Conservation (phyloP, 2,113 vertebrate species). For the Caranx ignobilis region DNA sequence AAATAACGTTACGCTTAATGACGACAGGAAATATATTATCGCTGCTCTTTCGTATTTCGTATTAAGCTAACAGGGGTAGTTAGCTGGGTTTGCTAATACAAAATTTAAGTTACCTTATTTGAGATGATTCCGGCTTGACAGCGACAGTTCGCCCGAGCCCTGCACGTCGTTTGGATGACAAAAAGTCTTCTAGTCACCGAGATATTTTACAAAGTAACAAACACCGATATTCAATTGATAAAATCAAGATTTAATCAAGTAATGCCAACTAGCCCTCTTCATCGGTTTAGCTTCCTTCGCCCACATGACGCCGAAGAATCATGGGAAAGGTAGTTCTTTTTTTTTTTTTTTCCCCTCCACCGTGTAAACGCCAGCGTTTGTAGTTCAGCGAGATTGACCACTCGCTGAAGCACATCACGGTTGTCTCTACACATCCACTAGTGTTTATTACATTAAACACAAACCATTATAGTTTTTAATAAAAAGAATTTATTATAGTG, state of each 20-base stretch:
- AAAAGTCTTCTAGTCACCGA: neutral
- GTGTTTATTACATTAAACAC: slow-evolving; percentile 78
- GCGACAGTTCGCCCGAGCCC: neutral
- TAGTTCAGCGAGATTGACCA: neutral
- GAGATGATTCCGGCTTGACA: slow-evolving; percentile 55
- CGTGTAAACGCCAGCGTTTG: neutral
- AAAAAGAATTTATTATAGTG: slow-evolving; percentile 95
- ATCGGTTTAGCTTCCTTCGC: slow-evolving; percentile 72
- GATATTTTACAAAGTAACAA: slow-evolving; percentile 31
- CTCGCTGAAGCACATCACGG: neutral
- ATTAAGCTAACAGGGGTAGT: slow-evolving; percentile 67
- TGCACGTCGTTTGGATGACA: neutral
- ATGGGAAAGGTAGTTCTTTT: slow-evolving; percentile 73
- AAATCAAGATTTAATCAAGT: slow-evolving; percentile 78
- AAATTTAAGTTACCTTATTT: slow-evolving; percentile 77
- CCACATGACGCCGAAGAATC: slow-evolving; percentile 64
- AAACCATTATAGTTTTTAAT: slow-evolving; percentile 87
- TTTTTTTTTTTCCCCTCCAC: too few relatives aligned
- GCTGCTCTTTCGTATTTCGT: slow-evolving; percentile 33
- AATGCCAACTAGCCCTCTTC: slow-evolving; percentile 72
- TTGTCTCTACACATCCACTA: neutral
- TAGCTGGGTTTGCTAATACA: slow-evolving; percentile 75
- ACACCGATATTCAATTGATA: slow-evolving; percentile 45
- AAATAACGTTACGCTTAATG: neutral
- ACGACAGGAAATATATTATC: neutral